A percentile compares a stretch with the other conserved stretches of the same genome.
Evolutionary conservation across 2,888 invertebrate genomes (phyloP).

Genomic region (Sussaba pulchella): DNA sequence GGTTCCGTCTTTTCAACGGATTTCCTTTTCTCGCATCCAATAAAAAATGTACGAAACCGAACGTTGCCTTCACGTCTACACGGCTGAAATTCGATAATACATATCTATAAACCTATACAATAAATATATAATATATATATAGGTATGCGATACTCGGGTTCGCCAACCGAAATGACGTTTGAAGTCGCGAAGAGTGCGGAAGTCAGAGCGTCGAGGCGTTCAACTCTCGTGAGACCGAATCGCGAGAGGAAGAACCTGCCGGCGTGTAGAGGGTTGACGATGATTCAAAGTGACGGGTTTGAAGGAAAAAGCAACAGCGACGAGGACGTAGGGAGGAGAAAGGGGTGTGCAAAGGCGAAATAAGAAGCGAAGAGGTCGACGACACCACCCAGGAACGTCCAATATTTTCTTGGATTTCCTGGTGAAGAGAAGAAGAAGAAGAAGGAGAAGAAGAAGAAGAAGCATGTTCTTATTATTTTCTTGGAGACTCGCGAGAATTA

Average conservation of each 20-base stretch:
- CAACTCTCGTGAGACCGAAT: too few relatives aligned
- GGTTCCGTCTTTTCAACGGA: too few relatives aligned
- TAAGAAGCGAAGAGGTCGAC: conserved; percentile 46
- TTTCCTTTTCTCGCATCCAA: too few relatives aligned
- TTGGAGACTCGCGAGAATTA: neutral
- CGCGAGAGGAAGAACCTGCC: neutral
- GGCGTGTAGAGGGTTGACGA: neutral
- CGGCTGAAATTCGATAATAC: too few relatives aligned
- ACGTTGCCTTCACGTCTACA: too few relatives aligned
- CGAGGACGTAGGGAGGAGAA: conserved; percentile 1
- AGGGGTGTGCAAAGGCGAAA: neutral
- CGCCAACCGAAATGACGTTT: neutral
- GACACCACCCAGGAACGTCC: conserved; percentile 43
- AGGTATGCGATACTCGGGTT: neutral
- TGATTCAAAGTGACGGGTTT: conserved; percentile 11
- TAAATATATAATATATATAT: too few relatives aligned
- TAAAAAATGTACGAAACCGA: too few relatives aligned
- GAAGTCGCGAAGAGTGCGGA: too few relatives aligned
- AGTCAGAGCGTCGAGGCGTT: too few relatives aligned
- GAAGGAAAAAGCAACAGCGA: conserved; percentile 35
- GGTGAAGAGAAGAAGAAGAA: too few relatives aligned
- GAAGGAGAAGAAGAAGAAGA: too few relatives aligned
- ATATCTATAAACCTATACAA: too few relatives aligned
- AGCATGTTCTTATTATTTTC: conserved; percentile 41
- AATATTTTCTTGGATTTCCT: conserved; percentile 41